phyloP scores from a whole-genome alignment of 2,797 vertebrate species.

The Rhabdomys pumilio region DNA sequence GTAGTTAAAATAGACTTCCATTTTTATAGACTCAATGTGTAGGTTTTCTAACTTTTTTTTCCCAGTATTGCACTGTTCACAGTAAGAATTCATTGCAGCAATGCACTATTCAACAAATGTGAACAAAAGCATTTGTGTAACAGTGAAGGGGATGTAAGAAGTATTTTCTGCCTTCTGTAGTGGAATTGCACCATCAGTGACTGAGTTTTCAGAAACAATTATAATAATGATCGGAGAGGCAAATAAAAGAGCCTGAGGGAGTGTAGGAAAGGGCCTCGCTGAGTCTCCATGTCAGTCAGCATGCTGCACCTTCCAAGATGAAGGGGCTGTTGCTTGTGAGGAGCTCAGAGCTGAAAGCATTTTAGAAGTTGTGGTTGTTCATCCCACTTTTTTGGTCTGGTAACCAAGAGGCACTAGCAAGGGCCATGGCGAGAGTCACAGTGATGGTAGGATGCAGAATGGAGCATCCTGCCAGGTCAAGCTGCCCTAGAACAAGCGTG shows the following conservation, averaged over 20 bases:
- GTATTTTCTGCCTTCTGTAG: neutral
- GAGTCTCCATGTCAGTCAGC: accelerated
- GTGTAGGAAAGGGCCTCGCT: accelerated
- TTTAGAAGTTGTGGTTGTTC: neutral
- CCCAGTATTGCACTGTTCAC: neutral
- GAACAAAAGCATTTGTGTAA: neutral
- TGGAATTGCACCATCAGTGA: neutral
- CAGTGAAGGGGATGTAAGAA: neutral
- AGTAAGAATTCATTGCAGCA: neutral
- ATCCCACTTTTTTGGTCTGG: accelerated
- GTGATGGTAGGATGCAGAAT: too few species aligned
- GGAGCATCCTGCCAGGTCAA: neutral
- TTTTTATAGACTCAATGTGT: neutral
- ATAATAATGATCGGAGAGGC: neutral
- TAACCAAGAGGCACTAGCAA: neutral
- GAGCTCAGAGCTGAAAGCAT: neutral
- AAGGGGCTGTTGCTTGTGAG: too few species aligned
- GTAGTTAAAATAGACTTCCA: neutral
- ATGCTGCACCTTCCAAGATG: accelerated
- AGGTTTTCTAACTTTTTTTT: neutral
- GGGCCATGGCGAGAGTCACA: accelerated
- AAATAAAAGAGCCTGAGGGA: neutral
- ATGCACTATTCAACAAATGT: accelerated
- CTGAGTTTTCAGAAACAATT: too few species aligned
- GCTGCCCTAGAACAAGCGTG: accelerated